Conservation (phyloP, 1,140 invertebrate species). For the Bombus polaris region DNA sequence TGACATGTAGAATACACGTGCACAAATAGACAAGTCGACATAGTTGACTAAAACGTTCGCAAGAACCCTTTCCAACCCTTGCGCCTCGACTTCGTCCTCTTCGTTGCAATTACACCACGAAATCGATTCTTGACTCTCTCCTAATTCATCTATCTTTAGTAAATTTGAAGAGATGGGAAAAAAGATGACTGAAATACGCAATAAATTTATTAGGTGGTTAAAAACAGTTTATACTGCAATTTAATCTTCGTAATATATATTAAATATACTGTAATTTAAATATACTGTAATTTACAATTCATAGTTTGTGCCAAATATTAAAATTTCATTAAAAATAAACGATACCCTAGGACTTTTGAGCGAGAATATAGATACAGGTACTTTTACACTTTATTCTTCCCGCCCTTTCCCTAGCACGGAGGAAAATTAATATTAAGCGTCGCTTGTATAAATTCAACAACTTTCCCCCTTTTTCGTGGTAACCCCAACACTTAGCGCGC, state of each 20-base stretch:
- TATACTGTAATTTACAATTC: too few relatives aligned
- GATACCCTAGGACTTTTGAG: neutral
- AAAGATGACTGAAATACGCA: neutral
- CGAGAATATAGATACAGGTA: neutral
- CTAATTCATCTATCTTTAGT: neutral
- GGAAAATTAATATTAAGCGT: constrained; percentile 32
- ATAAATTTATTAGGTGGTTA: too few relatives aligned
- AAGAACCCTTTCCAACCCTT: neutral
- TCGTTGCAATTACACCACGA: neutral
- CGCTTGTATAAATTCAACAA: constrained; percentile 43
- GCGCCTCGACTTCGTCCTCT: neutral
- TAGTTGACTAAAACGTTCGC: constrained; percentile 20
- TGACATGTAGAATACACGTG: constrained; percentile 22
- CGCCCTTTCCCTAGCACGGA: neutral
- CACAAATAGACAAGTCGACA: constrained; percentile 27
- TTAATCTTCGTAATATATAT: too few relatives aligned
- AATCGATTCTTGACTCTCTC: constrained; percentile 12
- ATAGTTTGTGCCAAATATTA: too few relatives aligned
- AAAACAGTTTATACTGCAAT: too few relatives aligned
- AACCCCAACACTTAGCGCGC: neutral
- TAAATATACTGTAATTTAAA: too few relatives aligned
- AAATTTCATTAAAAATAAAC: too few relatives aligned
- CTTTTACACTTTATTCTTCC: neutral
- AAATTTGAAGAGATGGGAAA: neutral
- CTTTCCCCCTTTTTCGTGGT: neutral